Base-by-base conservation (phyloP, 35 echinoderm and acorn worm genomes). In the Lytechinus variegatus region DNA sequence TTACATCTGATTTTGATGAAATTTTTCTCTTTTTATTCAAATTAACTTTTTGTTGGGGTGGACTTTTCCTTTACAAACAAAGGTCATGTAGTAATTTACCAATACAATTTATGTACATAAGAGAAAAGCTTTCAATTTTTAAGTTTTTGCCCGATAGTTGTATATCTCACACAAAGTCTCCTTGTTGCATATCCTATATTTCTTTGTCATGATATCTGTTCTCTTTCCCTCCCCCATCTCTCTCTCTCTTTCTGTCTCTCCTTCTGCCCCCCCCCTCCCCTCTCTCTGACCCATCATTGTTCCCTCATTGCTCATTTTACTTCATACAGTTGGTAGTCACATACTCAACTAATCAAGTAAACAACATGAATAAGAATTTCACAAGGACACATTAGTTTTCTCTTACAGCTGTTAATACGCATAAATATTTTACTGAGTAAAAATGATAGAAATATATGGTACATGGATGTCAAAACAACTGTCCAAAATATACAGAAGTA, bases 401-500 rank as follows among this genome's bases (percentile, higher is more conserved):
- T 79, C 52, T 90, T 90, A 52, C 28, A 54, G 55, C 54, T 93
- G 92, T 93, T n/a, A 93, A 93, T 93, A 57, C 27, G 92, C 92
- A 93, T 93, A 93, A 93, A 93, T 93, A 93, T 53, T 55, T 93
- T 93, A 93, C 54, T 93, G 92, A 93, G 53, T 93, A 93, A 93
- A 93, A 93, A 93, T 93, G 92, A 93, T 93, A 93, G 54, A 93
- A 93, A 55, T 93, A 57, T 90, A 90, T 90, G 88, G 52, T 90
- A 93, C 92, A 93, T 93, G 53, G 53, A 93, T 93, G 92, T 93
- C 55, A 54, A 93, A n/a, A 93, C 52, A 93, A 93, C 92, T 93
- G 92, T 93, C 92, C 92, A 93, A 93, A 93, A 93, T 93, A 93
- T 93, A 93, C 92, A 93, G 92, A 93, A 93, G 52, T 93, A 79